These are phyloP conservation scores for Cyprinodon variegatus DNA, from an alignment of 2,113 vertebrate genomes.

Conservation along the genomic window DNA sequence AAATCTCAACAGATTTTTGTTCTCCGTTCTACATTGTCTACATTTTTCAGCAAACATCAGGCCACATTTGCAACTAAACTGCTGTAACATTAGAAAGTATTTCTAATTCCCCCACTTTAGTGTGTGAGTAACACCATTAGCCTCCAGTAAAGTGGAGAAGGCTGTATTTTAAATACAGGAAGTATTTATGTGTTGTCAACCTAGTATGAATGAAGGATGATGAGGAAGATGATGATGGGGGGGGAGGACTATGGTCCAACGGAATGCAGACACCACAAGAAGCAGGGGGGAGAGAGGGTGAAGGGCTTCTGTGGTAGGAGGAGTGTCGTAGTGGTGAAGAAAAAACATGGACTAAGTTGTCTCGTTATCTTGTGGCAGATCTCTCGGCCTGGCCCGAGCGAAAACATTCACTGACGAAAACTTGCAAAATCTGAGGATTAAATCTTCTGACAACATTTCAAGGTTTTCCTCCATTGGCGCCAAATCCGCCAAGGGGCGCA, in stretches of 20 bases:
- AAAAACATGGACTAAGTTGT: constrained; percentile 62
- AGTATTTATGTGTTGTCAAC: constrained; percentile 36
- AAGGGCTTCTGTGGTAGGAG: background rate
- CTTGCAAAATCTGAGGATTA: constrained; percentile 8
- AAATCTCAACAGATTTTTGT: background rate
- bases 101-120: constrained; percentile 22
- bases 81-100: background rate
- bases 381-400: constrained; percentile 12
- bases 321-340: constrained; percentile 37
- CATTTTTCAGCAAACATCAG: constrained; percentile 1
- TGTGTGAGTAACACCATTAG: constrained; percentile 57
- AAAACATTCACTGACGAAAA: constrained; percentile 6
- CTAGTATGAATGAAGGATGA: background rate
- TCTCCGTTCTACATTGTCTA: background rate
- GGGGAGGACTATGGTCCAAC: constrained; percentile 51
- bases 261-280: constrained; percentile 71
- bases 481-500: constrained; percentile 16
- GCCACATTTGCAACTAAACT: background rate
- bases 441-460: background rate
- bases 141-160: constrained; percentile 52
- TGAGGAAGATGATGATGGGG: background rate
- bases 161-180: constrained; percentile 61
- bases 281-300: constrained; percentile 10
- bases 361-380: constrained; percentile 55
- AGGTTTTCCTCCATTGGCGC: background rate